Conservation (phyloP, 2,797 vertebrate genomes). For the Siniperca scherzeri region DNA sequence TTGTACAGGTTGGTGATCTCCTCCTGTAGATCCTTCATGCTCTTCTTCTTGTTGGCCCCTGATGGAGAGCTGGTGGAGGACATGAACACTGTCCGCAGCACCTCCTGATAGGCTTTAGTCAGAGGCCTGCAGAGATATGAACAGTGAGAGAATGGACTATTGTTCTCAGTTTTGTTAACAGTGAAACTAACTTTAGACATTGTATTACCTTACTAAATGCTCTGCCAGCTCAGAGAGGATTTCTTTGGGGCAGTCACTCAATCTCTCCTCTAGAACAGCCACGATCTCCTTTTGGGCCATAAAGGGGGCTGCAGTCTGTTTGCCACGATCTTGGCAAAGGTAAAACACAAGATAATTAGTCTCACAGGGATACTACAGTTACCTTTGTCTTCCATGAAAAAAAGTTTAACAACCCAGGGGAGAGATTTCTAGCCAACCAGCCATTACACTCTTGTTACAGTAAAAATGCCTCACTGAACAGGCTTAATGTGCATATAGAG, state of each 20-base stretch:
- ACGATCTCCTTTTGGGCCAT: conserved; percentile 91
- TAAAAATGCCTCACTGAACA: conserved; percentile 55
- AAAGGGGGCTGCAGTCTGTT: conserved; percentile 87
- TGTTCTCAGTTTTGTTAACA: background rate
- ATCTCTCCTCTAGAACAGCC: conserved; percentile 86
- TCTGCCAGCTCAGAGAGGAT: conserved; percentile 92
- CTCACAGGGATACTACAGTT: conserved; percentile 52
- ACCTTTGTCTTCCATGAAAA: conserved; percentile 35
- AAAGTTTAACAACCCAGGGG: conserved; percentile 45
- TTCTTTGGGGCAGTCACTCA: conserved; percentile 93
- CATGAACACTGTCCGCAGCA: conserved; percentile 90
- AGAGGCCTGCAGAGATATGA: conserved; percentile 86
- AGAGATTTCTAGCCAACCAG: conserved; percentile 40
- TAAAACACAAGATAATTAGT: conserved; percentile 65
- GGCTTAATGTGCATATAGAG: conserved; percentile 47
- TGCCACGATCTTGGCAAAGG: conserved; percentile 87
- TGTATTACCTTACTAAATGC: conserved; percentile 88
- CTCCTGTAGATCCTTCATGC: conserved; percentile 95
- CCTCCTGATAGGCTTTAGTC: conserved; percentile 92
- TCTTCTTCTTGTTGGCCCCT: conserved; percentile 90
- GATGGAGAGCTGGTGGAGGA: conserved; percentile 89
- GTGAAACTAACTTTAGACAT: background rate
- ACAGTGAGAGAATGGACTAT: background rate
- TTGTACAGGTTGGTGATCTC: conserved; percentile 94
- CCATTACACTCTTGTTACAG: conserved; percentile 51